These are phyloP conservation scores for Morone chrysops DNA, from an alignment of 2,113 vertebrate species.

Conservation along the genomic window DNA sequence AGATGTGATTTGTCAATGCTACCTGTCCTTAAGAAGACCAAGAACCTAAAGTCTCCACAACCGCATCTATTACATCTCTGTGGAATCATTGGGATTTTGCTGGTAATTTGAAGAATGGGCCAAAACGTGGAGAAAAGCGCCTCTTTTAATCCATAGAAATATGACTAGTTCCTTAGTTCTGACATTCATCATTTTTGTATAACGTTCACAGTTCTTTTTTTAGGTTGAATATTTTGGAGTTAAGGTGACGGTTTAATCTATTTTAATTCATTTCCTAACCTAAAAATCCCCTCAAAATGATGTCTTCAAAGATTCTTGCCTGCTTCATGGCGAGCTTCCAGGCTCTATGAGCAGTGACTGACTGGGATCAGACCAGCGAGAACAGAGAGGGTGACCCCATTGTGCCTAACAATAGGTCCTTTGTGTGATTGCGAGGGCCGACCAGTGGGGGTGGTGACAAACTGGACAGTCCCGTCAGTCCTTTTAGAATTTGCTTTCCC, in stretches of 20 bases:
- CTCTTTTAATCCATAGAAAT: background rate
- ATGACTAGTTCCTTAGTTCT: background rate
- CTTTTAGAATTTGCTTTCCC: constrained; percentile 56
- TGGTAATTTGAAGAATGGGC: background rate
- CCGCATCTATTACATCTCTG: background rate
- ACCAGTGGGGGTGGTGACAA: constrained; percentile 72
- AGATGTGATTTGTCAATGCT: background rate
- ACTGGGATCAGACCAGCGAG: constrained; percentile 71
- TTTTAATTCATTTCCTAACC: background rate
- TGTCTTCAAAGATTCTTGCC: constrained; percentile 63
- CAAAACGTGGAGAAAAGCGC: background rate
- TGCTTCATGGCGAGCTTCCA: constrained; percentile 45
- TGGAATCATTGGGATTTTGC: background rate
- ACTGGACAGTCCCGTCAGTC: constrained; percentile 69
- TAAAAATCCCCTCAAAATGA: constrained; percentile 7
- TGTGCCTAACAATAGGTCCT: constrained; percentile 80
- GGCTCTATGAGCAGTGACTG: constrained; percentile 65
- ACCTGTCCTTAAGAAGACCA: background rate
- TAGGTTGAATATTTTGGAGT: background rate
- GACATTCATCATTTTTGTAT: background rate
- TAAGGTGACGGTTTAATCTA: background rate
- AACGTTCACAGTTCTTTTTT: background rate
- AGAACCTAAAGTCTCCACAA: background rate
- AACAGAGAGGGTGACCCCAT: constrained; percentile 82
- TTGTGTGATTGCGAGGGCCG: constrained; percentile 72